Evolutionary conservation across 2,797 vertebrate genomes (phyloP).

Genomic region (Cossypha heuglini): DNA sequence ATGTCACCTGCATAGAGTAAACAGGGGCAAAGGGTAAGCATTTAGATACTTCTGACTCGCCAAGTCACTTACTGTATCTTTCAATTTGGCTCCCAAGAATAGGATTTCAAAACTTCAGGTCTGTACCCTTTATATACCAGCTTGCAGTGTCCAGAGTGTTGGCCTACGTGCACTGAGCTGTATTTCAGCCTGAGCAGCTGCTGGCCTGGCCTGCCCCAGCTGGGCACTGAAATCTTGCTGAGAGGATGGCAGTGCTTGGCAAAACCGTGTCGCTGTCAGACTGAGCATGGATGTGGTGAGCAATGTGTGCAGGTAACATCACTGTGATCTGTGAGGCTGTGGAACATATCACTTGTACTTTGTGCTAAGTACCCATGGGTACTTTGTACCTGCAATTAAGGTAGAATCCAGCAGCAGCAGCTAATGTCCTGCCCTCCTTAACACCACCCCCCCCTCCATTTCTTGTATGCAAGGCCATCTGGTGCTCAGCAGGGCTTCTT

Average conservation of each 20-base stretch:
- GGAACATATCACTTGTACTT: neutral
- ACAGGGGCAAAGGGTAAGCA: neutral
- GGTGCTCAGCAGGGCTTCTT: neutral
- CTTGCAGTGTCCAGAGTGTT: neutral
- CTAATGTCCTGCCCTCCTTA: neutral
- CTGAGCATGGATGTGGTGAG: accelerated
- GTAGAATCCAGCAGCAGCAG: neutral
- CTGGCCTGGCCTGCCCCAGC: neutral
- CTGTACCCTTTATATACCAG: neutral
- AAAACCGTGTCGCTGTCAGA: accelerated
- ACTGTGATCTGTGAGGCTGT: neutral
- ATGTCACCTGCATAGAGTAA: neutral
- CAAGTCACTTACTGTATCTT: neutral
- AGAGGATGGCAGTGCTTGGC: accelerated
- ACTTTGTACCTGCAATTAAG: neutral
- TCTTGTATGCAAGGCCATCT: neutral
- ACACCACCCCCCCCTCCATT: accelerated
- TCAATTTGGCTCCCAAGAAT: neutral
- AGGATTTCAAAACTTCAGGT: neutral
- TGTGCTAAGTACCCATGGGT: neutral
- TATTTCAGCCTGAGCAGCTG: neutral
- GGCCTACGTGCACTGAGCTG: neutral
- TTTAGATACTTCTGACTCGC: neutral
- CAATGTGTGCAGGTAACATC: no score
- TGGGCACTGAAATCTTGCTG: neutral